These are phyloP conservation scores for Catharus fuscescens DNA, from an alignment of 2,113 vertebrate genomes.

Conservation along the genomic window DNA sequence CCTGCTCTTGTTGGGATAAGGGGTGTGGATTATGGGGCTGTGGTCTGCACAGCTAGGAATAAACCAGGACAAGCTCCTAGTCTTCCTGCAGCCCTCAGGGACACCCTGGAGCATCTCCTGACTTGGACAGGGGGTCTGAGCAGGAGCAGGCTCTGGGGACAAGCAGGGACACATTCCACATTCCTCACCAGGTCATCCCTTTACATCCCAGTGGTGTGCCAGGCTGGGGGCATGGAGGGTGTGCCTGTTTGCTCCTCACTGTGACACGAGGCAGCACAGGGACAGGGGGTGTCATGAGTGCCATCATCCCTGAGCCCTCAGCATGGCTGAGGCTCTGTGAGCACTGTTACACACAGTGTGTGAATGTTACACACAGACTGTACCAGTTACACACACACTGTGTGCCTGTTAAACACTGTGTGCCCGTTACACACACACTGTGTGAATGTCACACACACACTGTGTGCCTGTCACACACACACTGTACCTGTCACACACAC, in stretches of 20 bases:
- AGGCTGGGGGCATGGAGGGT: background rate
- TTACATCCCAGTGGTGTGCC: background rate
- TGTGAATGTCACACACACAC: no score
- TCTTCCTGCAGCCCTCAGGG: background rate
- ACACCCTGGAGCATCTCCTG: background rate
- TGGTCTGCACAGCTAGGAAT: background rate
- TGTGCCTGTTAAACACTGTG: no score
- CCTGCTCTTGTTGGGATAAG: background rate
- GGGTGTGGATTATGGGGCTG: background rate
- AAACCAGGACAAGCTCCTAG: background rate
- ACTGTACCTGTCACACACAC: no score
- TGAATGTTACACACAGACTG: background rate
- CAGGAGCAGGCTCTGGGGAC: background rate
- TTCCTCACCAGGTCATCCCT: background rate
- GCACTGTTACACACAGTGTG: rapidly evolving
- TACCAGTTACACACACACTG: rapidly evolving
- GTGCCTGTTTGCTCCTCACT: background rate
- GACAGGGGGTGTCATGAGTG: background rate
- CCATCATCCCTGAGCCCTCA: background rate
- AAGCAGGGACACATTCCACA: rapidly evolving
- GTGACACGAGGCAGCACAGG: background rate
- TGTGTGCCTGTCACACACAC: no score
- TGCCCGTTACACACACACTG: no score
- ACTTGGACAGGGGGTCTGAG: no score
- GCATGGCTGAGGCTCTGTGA: rapidly evolving